phyloP scores from a whole-genome alignment of 2,888 invertebrate genomes.

The Aphidoletes aphidimyza region DNA sequence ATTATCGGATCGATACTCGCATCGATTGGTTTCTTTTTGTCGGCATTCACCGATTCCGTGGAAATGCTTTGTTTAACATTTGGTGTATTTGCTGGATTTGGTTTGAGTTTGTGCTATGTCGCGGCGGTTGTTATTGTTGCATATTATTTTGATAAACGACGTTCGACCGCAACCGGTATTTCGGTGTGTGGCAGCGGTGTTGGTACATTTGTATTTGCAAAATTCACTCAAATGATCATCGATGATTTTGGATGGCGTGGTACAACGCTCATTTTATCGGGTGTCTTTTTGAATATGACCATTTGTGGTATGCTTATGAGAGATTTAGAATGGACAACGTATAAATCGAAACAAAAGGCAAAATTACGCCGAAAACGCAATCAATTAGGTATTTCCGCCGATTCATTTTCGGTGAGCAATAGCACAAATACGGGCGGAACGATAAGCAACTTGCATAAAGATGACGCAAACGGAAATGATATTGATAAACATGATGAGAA shows the following conservation, averaged over 20 bases:
- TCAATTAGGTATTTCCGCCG: constrained; percentile 74
- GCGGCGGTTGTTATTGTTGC: constrained; percentile 92
- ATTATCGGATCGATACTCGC: constrained; percentile 82
- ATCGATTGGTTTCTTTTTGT: constrained; percentile 79
- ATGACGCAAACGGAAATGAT: constrained; percentile 60
- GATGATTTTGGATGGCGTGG: constrained; percentile 86
- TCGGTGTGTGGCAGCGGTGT: constrained; percentile 90
- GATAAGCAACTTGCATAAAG: constrained; percentile 66
- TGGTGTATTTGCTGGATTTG: constrained; percentile 85
- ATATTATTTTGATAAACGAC: constrained; percentile 86
- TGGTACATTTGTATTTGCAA: constrained; percentile 88
- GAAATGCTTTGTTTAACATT: constrained; percentile 83
- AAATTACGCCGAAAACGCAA: constrained; percentile 73
- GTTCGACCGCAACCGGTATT: constrained; percentile 86
- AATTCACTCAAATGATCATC: constrained; percentile 78
- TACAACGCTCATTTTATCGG: constrained; percentile 83
- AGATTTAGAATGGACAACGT: constrained; percentile 70
- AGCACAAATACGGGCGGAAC: constrained; percentile 75
- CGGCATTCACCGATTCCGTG: constrained; percentile 80
- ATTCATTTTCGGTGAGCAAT: constrained; percentile 76
- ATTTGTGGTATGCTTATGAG: constrained; percentile 85
- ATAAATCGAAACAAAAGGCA: constrained; percentile 72
- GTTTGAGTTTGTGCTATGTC: constrained; percentile 86
- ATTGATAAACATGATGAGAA: constrained; percentile 59
- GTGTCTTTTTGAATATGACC: constrained; percentile 82